Evolutionary conservation across 2,888 invertebrate species (phyloP).

Genomic region (Teinopalpus imperialis): DNA sequence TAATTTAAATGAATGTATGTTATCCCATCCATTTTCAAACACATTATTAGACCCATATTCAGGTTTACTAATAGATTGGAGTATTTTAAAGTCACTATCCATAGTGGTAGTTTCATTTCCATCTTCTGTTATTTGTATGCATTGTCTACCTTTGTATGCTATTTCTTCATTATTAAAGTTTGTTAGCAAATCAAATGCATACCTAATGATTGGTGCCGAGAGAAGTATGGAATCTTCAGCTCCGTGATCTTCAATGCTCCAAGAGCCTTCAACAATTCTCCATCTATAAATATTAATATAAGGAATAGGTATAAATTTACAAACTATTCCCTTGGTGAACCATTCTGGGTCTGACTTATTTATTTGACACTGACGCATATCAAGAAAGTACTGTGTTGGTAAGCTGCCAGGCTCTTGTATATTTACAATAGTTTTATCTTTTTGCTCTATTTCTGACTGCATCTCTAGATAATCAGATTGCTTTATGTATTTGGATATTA

Average conservation of each 20-base stretch:
- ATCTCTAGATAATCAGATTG: background rate
- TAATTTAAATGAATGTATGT: conserved; percentile 1
- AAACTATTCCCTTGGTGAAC: conserved; percentile 18
- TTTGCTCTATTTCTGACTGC: background rate
- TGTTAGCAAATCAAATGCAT: conserved; percentile 22
- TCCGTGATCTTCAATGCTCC: conserved; percentile 6
- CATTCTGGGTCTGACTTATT: conserved; percentile 9
- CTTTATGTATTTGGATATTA: background rate
- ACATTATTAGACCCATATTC: conserved; percentile 3
- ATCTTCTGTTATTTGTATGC: background rate
- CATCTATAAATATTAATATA: conserved; percentile 19
- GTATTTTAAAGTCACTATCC: background rate
- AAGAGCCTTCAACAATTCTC: conserved; percentile 11
- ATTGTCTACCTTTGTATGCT: no score
- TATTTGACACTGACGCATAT: background rate
- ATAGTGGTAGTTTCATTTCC: background rate
- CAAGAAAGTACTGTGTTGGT: conserved; percentile 6
- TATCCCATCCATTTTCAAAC: conserved; percentile 25
- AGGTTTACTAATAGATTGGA: background rate
- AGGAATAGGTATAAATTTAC: conserved; percentile 11
- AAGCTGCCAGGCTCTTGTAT: background rate
- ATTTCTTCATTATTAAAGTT: conserved; percentile 12
- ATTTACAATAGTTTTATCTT: background rate
- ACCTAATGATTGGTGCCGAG: conserved; percentile 19
- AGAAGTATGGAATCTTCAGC: conserved; percentile 9